Evolutionary conservation across 2,113 vertebrate genomes (phyloP).

Genomic region (Anhinga anhinga): DNA sequence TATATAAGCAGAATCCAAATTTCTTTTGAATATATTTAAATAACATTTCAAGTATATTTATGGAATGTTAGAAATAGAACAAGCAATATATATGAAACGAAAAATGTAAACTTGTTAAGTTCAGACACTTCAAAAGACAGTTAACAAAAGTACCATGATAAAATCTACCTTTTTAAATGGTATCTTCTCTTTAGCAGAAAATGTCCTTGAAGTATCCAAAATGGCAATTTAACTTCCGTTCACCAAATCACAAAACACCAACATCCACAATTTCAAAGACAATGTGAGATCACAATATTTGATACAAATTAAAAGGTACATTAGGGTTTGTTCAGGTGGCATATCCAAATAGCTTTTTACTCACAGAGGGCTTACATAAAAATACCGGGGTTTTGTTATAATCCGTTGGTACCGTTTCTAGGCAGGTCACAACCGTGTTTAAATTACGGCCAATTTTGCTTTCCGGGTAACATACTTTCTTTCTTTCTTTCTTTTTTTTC

Average conservation of each 20-base stretch:
- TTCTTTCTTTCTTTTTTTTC: too few species aligned
- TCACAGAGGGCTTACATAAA: slow-evolving; percentile 63
- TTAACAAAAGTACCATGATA: slow-evolving; percentile 85
- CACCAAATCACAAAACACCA: slow-evolving; percentile 96
- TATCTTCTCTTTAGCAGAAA: slow-evolving; percentile 81
- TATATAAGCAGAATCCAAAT: slow-evolving; percentile 90
- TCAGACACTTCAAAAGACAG: slow-evolving; percentile 86
- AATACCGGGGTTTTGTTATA: slow-evolving; percentile 55
- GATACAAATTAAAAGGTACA: slow-evolving; percentile 95
- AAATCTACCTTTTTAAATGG: slow-evolving; percentile 84
- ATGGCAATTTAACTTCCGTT: slow-evolving; percentile 85
- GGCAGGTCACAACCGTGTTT: slow-evolving; percentile 43
- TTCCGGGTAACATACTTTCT: neutral
- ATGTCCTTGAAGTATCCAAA: slow-evolving; percentile 82
- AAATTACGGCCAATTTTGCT: slow-evolving; percentile 22
- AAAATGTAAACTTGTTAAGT: slow-evolving; percentile 96
- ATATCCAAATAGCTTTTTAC: slow-evolving; percentile 70
- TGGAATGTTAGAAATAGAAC: slow-evolving; percentile 97
- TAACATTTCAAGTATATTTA: slow-evolving; percentile 99
- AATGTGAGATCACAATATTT: slow-evolving; percentile 92
- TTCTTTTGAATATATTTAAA: slow-evolving; percentile 94
- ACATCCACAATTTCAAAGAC: slow-evolving; percentile 97
- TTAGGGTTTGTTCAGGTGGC: slow-evolving; percentile 70
- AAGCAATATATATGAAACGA: slow-evolving; percentile 87
- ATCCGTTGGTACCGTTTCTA: slow-evolving; percentile 55